Percentiles rank a stretch among this genome's conserved stretches.
Conservation (phyloP, 2,797 vertebrate species). For the Pseudomugil tenellus region DNA sequence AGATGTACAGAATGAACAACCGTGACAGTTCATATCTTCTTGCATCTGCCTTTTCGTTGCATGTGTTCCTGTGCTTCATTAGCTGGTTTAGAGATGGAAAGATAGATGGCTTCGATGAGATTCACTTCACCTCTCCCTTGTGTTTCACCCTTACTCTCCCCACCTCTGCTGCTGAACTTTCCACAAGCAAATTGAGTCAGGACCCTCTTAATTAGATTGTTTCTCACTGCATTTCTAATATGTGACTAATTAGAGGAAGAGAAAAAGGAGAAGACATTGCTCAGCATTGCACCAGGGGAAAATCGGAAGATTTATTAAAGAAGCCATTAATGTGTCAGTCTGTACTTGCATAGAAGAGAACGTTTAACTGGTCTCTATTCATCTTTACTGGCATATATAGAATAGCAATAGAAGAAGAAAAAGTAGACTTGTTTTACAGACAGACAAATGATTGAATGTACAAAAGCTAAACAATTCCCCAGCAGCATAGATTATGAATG, state of each 20-base stretch:
- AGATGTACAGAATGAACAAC: slow-evolving; percentile 50
- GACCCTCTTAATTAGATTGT: slow-evolving; percentile 73
- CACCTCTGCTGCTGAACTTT: slow-evolving; percentile 63
- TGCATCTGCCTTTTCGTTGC: slow-evolving; percentile 30
- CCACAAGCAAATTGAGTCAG: slow-evolving; percentile 61
- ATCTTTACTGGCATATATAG: neutral
- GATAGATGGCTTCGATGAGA: slow-evolving; percentile 53
- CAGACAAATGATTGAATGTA: neutral
- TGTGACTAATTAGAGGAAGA: slow-evolving; percentile 73
- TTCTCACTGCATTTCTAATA: slow-evolving; percentile 74
- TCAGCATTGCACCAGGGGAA: slow-evolving; percentile 45
- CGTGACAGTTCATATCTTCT: slow-evolving; percentile 35
- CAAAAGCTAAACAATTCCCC: too few species aligned
- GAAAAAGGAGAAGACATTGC: slow-evolving; percentile 53
- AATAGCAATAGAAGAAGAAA: neutral
- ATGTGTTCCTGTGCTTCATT: slow-evolving; percentile 47
- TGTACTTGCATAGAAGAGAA: slow-evolving; percentile 17
- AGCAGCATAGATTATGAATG: neutral
- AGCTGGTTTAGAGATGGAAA: slow-evolving; percentile 53
- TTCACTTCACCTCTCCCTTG: slow-evolving; percentile 53
- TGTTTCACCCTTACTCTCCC: slow-evolving; percentile 41
- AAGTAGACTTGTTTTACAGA: neutral
- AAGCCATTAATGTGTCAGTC: slow-evolving; percentile 46
- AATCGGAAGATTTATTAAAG: slow-evolving; percentile 61
- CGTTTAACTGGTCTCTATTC: neutral